A percentile compares a stretch with the other conserved stretches of the same genome.
Conservation (phyloP, 1,140 invertebrate genomes). For the Drosophila malerkotliana region DNA sequence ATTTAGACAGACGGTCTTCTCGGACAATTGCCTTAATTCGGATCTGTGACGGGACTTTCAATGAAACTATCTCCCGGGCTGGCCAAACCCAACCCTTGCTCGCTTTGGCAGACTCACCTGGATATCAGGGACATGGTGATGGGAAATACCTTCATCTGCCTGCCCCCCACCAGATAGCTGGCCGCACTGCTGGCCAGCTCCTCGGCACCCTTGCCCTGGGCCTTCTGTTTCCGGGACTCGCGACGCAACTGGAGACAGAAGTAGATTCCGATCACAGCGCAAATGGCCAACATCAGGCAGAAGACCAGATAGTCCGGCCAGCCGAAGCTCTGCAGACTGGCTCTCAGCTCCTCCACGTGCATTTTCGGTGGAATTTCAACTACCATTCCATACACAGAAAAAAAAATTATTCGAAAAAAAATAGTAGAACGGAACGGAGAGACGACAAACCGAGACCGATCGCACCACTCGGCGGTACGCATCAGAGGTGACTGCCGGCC, state of each 20-base stretch:
- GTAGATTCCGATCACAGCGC: slow-evolving; percentile 90
- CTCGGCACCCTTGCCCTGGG: slow-evolving; percentile 37
- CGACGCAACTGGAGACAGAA: slow-evolving; percentile 87
- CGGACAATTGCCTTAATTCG: neutral
- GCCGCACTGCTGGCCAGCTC: slow-evolving; percentile 76
- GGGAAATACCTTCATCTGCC: slow-evolving; percentile 92
- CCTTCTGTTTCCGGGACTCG: slow-evolving; percentile 86
- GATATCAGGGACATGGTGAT: slow-evolving; percentile 92
- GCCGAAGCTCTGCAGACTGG: slow-evolving; percentile 87
- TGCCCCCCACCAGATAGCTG: slow-evolving; percentile 93
- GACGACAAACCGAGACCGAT: slow-evolving; percentile 1
- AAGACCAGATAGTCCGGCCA: slow-evolving; percentile 90
- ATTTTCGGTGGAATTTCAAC: slow-evolving; percentile 31
- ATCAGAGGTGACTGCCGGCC: slow-evolving; percentile 67
- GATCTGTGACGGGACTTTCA: too few relatives aligned
- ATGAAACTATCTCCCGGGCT: too few relatives aligned
- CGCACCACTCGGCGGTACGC: slow-evolving; percentile 65
- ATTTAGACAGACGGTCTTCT: neutral
- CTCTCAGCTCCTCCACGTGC: slow-evolving; percentile 86
- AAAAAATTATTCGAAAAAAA: slow-evolving; percentile 14
- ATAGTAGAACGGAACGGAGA: neutral
- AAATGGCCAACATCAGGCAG: slow-evolving; percentile 88
- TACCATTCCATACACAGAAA: slow-evolving; percentile 6
- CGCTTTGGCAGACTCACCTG: slow-evolving; percentile 85
- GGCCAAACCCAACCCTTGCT: too few relatives aligned